phyloP scores from a whole-genome alignment of 2,888 invertebrate genomes.

The Sinohyriopsis cumingii region DNA sequence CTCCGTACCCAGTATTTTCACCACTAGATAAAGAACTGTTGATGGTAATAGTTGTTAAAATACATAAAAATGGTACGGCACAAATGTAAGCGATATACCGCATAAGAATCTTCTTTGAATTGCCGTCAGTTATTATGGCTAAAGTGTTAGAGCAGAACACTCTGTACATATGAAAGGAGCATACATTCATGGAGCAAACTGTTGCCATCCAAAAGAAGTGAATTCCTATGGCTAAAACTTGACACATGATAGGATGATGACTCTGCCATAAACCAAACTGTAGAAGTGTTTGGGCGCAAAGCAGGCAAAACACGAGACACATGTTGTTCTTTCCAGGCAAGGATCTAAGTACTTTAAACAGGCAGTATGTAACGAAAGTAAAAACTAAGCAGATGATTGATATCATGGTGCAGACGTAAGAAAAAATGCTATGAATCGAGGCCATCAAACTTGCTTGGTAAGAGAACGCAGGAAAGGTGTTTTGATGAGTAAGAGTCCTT shows the following conservation, averaged over 20 bases:
- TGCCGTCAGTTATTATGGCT: neutral
- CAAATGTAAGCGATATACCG: slow-evolving; percentile 20
- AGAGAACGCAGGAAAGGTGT: no score
- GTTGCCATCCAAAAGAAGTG: slow-evolving; percentile 47
- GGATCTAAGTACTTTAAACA: slow-evolving; percentile 34
- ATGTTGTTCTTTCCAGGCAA: slow-evolving; percentile 46
- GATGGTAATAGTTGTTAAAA: slow-evolving; percentile 11
- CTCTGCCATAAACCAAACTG: slow-evolving; percentile 26
- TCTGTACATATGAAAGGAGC: slow-evolving; percentile 41
- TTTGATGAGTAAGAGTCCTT: no score
- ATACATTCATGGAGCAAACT: slow-evolving; percentile 41
- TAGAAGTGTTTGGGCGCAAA: slow-evolving; percentile 36
- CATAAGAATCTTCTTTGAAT: neutral
- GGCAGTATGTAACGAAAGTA: slow-evolving; percentile 38
- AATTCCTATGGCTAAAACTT: slow-evolving; percentile 25
- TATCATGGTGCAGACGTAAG: slow-evolving; percentile 20
- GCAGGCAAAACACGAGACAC: slow-evolving; percentile 33
- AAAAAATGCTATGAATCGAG: slow-evolving; percentile 6
- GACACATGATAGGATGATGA: slow-evolving; percentile 11
- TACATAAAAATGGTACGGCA: slow-evolving; percentile 15
- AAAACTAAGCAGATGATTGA: slow-evolving; percentile 34
- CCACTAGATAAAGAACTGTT: slow-evolving; percentile 16
- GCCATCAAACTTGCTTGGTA: neutral
- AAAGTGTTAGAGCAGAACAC: slow-evolving; percentile 22
- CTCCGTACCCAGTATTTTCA: slow-evolving; percentile 32